phyloP scores from a whole-genome alignment of 2,113 vertebrate genomes.

The Corythaixoides concolor region DNA sequence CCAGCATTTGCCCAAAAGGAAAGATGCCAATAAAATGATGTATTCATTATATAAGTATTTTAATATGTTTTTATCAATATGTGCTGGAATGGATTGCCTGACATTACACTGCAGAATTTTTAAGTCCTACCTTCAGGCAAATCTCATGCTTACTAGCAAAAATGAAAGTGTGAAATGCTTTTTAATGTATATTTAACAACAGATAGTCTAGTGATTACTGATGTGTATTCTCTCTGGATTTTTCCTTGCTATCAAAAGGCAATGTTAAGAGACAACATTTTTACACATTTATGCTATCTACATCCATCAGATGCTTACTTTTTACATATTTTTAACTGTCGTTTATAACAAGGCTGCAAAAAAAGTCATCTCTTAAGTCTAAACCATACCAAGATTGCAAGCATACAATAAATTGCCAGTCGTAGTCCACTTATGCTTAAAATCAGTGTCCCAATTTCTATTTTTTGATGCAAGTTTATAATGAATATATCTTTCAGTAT shows the following conservation, averaged over 20 bases:
- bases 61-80: conserved; percentile 72
- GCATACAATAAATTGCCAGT: conserved; percentile 36
- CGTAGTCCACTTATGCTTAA: conserved; percentile 8
- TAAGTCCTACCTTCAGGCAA: conserved; percentile 94
- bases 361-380: conserved; percentile 53
- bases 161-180: conserved; percentile 98
- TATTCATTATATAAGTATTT: conserved; percentile 73
- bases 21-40: conserved; percentile 60
- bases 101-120: conserved; percentile 89
- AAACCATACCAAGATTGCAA: conserved; percentile 36
- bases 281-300: conserved; percentile 90
- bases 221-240: conserved; percentile 89
- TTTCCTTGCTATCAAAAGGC: conserved; percentile 71
- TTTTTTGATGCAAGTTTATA: conserved; percentile 8
- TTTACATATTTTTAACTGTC: conserved; percentile 68
- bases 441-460: not conserved
- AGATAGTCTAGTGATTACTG: conserved; percentile 93
- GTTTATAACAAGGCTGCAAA: conserved; percentile 60
- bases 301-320: conserved; percentile 71
- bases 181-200: conserved; percentile 99
- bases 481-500: conserved; percentile 15
- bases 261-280: conserved; percentile 78
- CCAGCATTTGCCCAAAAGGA: conserved; percentile 34
- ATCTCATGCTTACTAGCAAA: conserved; percentile 88
- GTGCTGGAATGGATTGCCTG: conserved; percentile 72